These are phyloP conservation scores for Gibbula magus DNA, from an alignment of 2,888 invertebrate genomes.

Conservation along the genomic window DNA sequence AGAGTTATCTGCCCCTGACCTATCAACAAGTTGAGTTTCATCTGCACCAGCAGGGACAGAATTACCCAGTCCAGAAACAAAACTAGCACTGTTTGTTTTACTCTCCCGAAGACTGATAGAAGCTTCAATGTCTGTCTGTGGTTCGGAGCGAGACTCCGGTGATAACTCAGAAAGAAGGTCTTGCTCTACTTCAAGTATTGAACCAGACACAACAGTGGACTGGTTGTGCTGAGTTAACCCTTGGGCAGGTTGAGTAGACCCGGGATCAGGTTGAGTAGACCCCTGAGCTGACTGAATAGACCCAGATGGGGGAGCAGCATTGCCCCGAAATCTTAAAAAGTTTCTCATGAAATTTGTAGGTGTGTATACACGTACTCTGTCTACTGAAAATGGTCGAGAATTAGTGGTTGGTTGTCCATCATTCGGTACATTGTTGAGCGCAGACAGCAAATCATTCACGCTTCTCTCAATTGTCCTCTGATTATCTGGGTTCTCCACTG, in stretches of 20 bases:
- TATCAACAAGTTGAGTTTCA: no score
- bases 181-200: no score
- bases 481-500: neutral
- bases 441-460: slow-evolving; percentile 26
- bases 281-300: neutral
- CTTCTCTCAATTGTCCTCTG: slow-evolving; percentile 20
- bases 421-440: neutral
- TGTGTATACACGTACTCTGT: slow-evolving; percentile 42
- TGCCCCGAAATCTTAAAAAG: slow-evolving; percentile 26
- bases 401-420: neutral
- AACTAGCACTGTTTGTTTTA: no score
- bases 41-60: no score
- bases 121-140: no score
- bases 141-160: no score
- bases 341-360: slow-evolving; percentile 37
- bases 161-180: no score
- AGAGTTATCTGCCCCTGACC: no score
- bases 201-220: no score
- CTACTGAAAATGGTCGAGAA: slow-evolving; percentile 31
- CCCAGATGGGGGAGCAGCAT: neutral
- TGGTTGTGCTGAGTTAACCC: no score
- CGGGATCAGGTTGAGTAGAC: neutral
- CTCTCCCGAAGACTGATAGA: no score
- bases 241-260: neutral
- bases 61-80: no score